phyloP scores from a whole-genome alignment of 2,888 invertebrate species.

The Calameuta pallipes region DNA sequence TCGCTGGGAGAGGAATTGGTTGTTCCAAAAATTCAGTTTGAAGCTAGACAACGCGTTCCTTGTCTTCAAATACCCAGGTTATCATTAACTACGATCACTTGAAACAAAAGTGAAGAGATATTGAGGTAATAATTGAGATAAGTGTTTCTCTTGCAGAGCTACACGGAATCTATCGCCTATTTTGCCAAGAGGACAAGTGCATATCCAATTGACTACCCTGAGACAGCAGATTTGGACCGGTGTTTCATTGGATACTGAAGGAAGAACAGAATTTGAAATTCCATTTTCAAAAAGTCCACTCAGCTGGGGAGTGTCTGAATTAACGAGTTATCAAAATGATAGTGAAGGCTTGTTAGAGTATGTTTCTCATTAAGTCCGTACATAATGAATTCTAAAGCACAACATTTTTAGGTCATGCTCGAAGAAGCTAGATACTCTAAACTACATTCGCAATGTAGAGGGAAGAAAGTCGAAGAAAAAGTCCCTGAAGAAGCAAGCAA shows the following conservation, averaged over 20 bases:
- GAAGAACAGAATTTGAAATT: conserved; percentile 24
- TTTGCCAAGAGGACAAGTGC: conserved; percentile 66
- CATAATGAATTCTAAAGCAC: background rate
- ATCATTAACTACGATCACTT: background rate
- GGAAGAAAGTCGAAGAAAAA: conserved; percentile 44
- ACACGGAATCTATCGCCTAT: conserved; percentile 50
- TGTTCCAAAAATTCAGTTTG: conserved; percentile 30
- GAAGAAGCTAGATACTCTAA: conserved; percentile 70
- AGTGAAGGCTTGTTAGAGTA: conserved; percentile 73
- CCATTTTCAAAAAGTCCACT: conserved; percentile 66
- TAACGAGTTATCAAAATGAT: conserved; percentile 70
- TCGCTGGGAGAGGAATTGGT: conserved; percentile 48
- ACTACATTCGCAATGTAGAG: conserved; percentile 33
- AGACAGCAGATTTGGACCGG: conserved; percentile 84
- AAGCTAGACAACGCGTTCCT: conserved; percentile 37
- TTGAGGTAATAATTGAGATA: background rate
- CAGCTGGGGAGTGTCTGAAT: conserved; percentile 76
- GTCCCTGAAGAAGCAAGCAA: conserved; percentile 35
- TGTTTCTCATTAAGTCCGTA: conserved; percentile 27
- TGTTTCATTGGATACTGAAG: conserved; percentile 64
- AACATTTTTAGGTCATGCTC: conserved; percentile 72
- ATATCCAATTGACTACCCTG: conserved; percentile 76
- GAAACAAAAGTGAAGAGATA: background rate
- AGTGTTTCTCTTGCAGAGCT: conserved; percentile 31
- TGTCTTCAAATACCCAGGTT: conserved; percentile 48